Conservation (phyloP, 23 tunicate genomes). For the Styela clava region DNA sequence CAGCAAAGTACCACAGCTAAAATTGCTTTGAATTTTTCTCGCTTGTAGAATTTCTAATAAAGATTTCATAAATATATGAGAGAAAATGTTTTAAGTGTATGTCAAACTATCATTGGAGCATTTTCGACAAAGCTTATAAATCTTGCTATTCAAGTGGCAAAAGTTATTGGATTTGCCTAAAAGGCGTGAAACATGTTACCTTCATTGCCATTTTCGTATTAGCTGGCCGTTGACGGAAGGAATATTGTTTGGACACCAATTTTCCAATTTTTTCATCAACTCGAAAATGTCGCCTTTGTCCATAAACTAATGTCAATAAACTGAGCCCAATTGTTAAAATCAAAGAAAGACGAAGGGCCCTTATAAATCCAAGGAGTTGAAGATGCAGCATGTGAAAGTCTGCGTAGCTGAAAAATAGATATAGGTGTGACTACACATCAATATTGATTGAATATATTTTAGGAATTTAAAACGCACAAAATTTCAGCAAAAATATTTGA, state of each 20-base stretch:
- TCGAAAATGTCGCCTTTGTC: background rate
- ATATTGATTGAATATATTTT: too few species aligned
- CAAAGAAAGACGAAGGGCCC: background rate
- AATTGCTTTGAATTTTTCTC: background rate
- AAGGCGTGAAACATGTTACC: too few species aligned
- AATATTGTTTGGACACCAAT: background rate
- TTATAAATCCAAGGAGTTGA: background rate
- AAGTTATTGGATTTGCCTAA: too few species aligned
- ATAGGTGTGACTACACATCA: too few species aligned
- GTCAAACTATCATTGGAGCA: too few species aligned
- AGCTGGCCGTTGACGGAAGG: background rate
- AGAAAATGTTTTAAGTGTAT: too few species aligned
- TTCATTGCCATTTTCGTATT: background rate
- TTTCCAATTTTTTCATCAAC: background rate
- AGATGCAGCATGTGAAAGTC: background rate
- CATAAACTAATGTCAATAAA: background rate
- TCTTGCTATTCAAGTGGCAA: too few species aligned
- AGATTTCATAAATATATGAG: too few species aligned
- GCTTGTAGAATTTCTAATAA: background rate
- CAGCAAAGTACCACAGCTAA: background rate
- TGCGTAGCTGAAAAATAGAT: background rate
- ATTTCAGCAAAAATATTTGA: too few species aligned
- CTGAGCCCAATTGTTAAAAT: background rate
- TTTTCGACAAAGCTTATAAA: too few species aligned
- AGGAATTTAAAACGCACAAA: too few species aligned